Base-by-base conservation (phyloP, 1,140 invertebrate genomes). In the Arion vulgaris region DNA sequence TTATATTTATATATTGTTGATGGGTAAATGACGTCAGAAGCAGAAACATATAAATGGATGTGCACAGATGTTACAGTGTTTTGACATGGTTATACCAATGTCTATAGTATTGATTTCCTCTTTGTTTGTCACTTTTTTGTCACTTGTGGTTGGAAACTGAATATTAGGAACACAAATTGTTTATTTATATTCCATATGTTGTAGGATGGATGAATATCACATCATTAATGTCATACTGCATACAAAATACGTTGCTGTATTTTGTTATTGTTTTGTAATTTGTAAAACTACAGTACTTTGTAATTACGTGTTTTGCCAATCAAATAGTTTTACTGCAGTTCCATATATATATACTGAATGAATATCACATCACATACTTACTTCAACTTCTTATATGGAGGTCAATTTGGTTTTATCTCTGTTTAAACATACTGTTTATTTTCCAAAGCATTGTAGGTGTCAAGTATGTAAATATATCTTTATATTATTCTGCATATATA, bases 21-120 rank as follows among this genome's bases (percentile, higher is more conserved):
- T n/a, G 17, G 49, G 26, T 38, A 69, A 80, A n/a, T n/a, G 38
- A 39, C 28, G n/a, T 9, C 28, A 32, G 28, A 32, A 34, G 45
- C 19, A 57, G 15, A 4, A 57, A n/a, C 5, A 32, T 28, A 57
- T 57, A 57, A 15, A 23, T 66, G 62, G 19, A 66, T 28, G 62
- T 66, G 62, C 62, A 66, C 62, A 66, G 62, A 66, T 66, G 62
- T 66, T 66, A 28, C 62, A 66, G 32, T 32, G 62, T 7, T 32
- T 34, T 66, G 28, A 32, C n/a, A 66, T 34, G 62, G 5, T 32
- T 66, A 32, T 32, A 2, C 7, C 28, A 34, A 11, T 66, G 62
- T 66, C 62, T 66, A 2, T 66, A 4, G 17, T 66, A 66, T 66
- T 28, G 62, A 66, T 66, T 66, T 66, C 28, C n/a, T 34, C 62